Percentiles rank a stretch among this genome's conserved stretches.
phyloP scores from a whole-genome alignment of 1,140 invertebrate genomes.

The Portunus trituberculatus region DNA sequence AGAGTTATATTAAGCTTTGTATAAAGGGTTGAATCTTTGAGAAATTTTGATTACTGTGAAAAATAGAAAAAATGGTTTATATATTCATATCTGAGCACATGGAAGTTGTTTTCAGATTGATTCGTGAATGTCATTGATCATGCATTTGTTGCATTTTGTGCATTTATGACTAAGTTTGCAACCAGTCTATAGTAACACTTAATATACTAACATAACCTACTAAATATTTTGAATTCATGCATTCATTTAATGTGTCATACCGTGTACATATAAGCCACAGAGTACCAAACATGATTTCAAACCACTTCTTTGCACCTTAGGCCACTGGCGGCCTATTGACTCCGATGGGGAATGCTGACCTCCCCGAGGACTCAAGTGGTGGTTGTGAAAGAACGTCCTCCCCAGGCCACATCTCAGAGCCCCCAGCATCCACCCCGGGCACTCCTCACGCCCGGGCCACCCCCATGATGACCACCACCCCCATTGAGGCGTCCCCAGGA shows the following conservation, averaged over 20 bases:
- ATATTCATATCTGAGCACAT: no score
- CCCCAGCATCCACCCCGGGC: constrained; percentile 65
- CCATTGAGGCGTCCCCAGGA: constrained; percentile 56
- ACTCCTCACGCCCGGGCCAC: constrained; percentile 69
- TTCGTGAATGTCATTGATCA: not conserved
- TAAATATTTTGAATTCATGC: not conserved
- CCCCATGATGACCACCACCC: constrained; percentile 64
- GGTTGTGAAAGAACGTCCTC: constrained; percentile 55
- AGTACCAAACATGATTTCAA: not conserved
- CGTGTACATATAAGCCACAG: not conserved
- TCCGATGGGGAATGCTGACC: constrained; percentile 73
- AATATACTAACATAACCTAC: constrained; percentile 66
- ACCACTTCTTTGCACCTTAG: constrained; percentile 43
- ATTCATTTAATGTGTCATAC: not conserved
- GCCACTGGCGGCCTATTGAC: constrained; percentile 73
- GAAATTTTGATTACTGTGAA: no score
- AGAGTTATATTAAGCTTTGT: no score
- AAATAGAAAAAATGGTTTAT: no score
- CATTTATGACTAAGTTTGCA: not conserved
- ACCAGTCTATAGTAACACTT: constrained; percentile 41
- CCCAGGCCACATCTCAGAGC: constrained; percentile 53
- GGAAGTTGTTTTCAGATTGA: no score
- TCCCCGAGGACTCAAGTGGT: constrained; percentile 51
- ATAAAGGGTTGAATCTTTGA: no score
- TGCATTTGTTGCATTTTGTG: not conserved